phyloP scores from a whole-genome alignment of 2,113 vertebrate species.

The Megaceryle torquata region DNA sequence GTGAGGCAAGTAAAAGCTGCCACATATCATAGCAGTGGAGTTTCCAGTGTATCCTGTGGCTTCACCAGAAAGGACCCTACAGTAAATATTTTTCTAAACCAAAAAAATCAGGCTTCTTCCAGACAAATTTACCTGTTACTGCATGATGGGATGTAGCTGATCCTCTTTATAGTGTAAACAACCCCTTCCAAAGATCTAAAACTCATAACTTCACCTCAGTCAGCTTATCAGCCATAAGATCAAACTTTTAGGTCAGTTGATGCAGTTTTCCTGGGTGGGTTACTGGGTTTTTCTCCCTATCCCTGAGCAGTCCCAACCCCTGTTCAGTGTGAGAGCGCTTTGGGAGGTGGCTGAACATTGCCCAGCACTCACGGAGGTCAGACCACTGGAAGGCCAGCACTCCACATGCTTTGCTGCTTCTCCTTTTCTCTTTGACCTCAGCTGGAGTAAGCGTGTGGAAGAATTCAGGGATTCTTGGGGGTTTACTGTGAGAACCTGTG shows the following conservation, averaged over 20 bases:
- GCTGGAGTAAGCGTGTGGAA: background rate
- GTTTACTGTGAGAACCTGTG: background rate
- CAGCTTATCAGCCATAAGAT: background rate
- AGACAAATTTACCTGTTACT: background rate
- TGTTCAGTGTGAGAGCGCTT: background rate
- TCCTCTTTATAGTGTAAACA: background rate
- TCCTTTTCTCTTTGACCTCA: background rate
- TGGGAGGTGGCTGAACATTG: background rate
- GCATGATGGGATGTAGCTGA: background rate
- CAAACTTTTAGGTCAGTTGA: background rate
- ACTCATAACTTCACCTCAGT: background rate
- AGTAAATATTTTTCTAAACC: background rate
- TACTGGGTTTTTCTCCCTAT: background rate
- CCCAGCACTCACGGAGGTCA: background rate
- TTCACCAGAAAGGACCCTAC: background rate
- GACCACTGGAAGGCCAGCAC: background rate
- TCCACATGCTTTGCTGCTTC: background rate
- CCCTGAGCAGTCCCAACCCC: background rate
- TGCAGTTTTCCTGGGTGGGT: background rate
- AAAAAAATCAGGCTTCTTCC: background rate
- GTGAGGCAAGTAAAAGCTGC: background rate
- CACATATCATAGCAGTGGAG: background rate
- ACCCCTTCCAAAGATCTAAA: background rate
- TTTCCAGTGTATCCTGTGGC: background rate
- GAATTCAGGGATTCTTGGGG: background rate